Percentiles rank a stretch among this genome's conserved stretches.
phyloP scores from a whole-genome alignment of 2,888 invertebrate species.

The Zygogramma bicolorata region DNA sequence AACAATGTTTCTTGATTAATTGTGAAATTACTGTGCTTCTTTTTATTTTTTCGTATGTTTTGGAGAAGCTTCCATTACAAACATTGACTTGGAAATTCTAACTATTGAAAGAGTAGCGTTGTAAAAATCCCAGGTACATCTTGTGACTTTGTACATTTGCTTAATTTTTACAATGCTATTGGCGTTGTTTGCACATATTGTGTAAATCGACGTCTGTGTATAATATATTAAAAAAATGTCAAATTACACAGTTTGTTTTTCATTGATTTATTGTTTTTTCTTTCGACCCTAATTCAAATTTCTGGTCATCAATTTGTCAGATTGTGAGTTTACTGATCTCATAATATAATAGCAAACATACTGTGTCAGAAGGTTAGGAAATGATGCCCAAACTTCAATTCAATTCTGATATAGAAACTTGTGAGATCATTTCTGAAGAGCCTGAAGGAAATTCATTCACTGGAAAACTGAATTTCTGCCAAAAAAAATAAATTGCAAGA shows the following conservation, averaged over 20 bases:
- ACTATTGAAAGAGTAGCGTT: constrained; percentile 50
- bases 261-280: constrained; percentile 9
- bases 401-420: too few species aligned
- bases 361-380: too few species aligned
- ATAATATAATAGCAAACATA: background rate
- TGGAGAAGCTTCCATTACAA: constrained; percentile 45
- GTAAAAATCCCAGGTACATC: constrained; percentile 54
- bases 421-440: too few species aligned
- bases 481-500: too few species aligned
- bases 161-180: constrained; percentile 59
- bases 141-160: constrained; percentile 52
- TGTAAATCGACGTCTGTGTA: constrained; percentile 57
- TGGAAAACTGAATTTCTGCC: too few species aligned
- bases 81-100: constrained; percentile 36
- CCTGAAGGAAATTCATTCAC: too few species aligned
- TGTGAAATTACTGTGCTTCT: constrained; percentile 19
- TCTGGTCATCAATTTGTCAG: background rate
- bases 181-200: constrained; percentile 60
- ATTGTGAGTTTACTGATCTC: background rate
- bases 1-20: constrained; percentile 17
- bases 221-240: constrained; percentile 54
- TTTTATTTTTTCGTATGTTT: constrained; percentile 47
- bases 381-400: too few species aligned
- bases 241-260: constrained; percentile 36
- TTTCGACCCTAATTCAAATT: background rate